A percentile compares a stretch with the other conserved stretches of the same genome.
Evolutionary conservation across 2,888 invertebrate species (phyloP).

Genomic region (Lapara coniferarum): DNA sequence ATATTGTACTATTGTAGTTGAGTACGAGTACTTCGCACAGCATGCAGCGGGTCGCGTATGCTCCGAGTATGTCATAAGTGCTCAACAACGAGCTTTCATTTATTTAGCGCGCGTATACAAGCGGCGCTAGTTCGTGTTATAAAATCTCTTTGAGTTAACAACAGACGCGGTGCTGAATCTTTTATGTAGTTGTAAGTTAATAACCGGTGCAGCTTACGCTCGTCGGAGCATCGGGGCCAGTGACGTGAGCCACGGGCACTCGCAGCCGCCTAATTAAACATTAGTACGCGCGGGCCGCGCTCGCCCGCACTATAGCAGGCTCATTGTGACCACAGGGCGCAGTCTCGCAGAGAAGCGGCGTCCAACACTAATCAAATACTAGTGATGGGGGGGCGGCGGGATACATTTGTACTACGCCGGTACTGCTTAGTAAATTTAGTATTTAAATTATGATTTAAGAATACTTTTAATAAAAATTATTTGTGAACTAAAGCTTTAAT

Average conservation of each 20-base stretch:
- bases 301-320: neutral
- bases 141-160: slow-evolving; percentile 18
- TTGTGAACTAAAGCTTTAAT: too few relatives aligned
- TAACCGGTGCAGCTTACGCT: slow-evolving; percentile 26
- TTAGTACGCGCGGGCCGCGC: neutral
- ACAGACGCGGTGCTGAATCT: slow-evolving; percentile 36
- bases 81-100: neutral
- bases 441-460: too few relatives aligned
- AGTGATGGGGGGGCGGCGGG: neutral
- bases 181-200: slow-evolving; percentile 39
- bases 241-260: neutral
- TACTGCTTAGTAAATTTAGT: too few relatives aligned
- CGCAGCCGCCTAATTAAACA: slow-evolving; percentile 7
- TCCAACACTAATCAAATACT: neutral
- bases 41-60: neutral
- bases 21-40: neutral
- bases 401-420: neutral
- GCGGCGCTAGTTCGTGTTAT: slow-evolving; percentile 1
- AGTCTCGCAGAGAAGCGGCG: neutral
- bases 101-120: neutral
- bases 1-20: neutral
- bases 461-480: too few relatives aligned
- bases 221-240: neutral
- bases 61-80: neutral
- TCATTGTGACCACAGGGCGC: neutral